Conservation (phyloP, 2,888 invertebrate species). For the Drosophila affinis region DNA sequence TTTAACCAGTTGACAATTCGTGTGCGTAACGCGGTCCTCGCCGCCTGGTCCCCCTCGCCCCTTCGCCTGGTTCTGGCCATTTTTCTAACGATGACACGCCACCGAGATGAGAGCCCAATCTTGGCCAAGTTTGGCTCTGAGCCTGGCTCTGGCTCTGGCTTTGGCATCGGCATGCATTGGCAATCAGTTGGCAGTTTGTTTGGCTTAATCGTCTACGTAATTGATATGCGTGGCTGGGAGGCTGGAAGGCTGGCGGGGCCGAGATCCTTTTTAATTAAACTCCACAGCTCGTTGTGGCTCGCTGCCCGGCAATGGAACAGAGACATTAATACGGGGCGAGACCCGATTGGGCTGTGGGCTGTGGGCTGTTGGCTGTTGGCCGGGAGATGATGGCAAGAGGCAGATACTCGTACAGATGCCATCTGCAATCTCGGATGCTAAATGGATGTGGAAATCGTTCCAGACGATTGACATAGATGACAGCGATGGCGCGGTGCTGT, state of each 20-base stretch:
- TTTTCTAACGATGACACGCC: slow-evolving; percentile 73
- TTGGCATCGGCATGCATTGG: slow-evolving; percentile 62
- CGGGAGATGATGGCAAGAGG: slow-evolving; percentile 20
- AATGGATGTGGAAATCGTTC: slow-evolving; percentile 58
- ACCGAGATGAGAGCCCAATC: slow-evolving; percentile 26
- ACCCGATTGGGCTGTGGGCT: slow-evolving; percentile 13
- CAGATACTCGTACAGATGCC: background rate
- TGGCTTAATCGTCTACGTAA: slow-evolving; percentile 76
- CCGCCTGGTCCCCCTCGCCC: background rate
- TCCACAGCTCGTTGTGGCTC: slow-evolving; percentile 51
- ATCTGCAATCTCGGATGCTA: slow-evolving; percentile 37
- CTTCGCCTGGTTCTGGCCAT: slow-evolving; percentile 34
- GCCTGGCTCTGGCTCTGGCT: slow-evolving; percentile 15
- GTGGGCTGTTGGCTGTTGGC: slow-evolving; percentile 14
- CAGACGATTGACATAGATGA: slow-evolving; percentile 51
- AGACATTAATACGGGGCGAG: slow-evolving; percentile 65
- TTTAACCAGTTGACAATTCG: slow-evolving; percentile 77
- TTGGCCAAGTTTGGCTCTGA: slow-evolving; percentile 6
- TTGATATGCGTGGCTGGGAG: slow-evolving; percentile 62
- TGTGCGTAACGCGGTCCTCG: slow-evolving; percentile 70
- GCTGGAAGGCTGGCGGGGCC: slow-evolving; percentile 26
- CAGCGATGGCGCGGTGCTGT: slow-evolving; percentile 57
- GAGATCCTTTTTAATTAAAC: slow-evolving; percentile 67
- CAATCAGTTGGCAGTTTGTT: slow-evolving; percentile 79
- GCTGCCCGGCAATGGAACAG: slow-evolving; percentile 64